Evolutionary conservation across 2,113 vertebrate species (phyloP), one percentile per base, ranked within the genome.

Genomic region (Ammodramus savannarum): DNA sequence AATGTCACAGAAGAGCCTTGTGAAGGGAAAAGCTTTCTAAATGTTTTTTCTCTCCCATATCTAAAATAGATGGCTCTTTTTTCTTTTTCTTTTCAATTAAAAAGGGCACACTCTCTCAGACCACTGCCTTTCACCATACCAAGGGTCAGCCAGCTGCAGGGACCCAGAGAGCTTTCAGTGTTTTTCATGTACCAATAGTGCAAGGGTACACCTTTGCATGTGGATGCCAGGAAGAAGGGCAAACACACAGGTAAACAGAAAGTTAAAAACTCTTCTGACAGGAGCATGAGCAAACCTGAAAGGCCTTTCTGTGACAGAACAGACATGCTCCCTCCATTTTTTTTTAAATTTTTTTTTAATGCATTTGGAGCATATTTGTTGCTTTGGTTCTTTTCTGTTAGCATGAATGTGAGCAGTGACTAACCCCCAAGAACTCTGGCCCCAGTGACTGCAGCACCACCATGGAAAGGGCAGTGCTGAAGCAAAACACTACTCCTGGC

Each of bases 51-150:
- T 95, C 93, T 92, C 82, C 29, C 2, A 5, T 81, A 89, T 88
- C 95, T 92, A 90, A 97, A 91, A 96, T 29, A 36, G 95, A 93
- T 69, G 97, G 68, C 87, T 96, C 87, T 96, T 96, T 95, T 93
- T n/a, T 43, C 6, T 59, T 69, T 79, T 51, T 87, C 58, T 21
- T 32, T 88, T 65, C 87, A 69, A 79, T 92, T 85, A 72, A 87
- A 85, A 68, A 78, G 67, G 39, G 46, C 38, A 67, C 10, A 48
- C 29, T 59, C 8, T 78, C 34, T 84, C 32, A 71, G n/a, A 57
- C 69, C 89, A 85, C 54, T 73, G 38, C 13, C 43, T 74, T 79
- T 79, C 46, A 34, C 38, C 10, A 36, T 59, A 63, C 15, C 38
- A 5, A 18, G 21, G 38, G 16, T 36, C 71, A 67, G 34, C 23